Percentiles rank a stretch among this genome's conserved stretches.
Evolutionary conservation across 2,888 invertebrate species (phyloP).

Genomic region (Campoplex nolae): DNA sequence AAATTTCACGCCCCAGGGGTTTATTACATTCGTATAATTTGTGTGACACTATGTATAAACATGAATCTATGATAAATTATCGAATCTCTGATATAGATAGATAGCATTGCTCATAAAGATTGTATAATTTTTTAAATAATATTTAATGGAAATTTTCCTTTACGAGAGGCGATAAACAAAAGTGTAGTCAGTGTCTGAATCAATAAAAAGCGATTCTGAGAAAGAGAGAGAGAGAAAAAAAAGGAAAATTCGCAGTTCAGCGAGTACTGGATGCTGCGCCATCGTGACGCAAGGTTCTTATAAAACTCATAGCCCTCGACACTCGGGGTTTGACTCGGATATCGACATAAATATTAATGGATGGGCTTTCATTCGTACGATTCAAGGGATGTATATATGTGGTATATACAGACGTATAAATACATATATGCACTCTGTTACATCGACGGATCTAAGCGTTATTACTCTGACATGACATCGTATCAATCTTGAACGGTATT

Average conservation of each 20-base stretch:
- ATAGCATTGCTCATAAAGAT: neutral
- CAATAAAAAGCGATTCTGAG: conserved; percentile 61
- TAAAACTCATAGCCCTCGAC: conserved; percentile 69
- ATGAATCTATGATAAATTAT: neutral
- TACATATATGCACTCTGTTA: conserved; percentile 29
- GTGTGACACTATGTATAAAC: neutral
- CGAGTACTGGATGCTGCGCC: conserved; percentile 66
- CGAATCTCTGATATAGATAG: neutral
- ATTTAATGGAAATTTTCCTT: neutral
- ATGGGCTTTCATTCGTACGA: conserved; percentile 65
- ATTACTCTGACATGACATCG: conserved; percentile 37
- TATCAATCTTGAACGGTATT: conserved; percentile 43
- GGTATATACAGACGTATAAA: conserved; percentile 6
- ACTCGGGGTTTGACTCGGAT: conserved; percentile 61
- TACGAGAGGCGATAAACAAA: conserved; percentile 22
- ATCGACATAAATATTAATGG: conserved; percentile 70
- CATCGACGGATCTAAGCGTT: conserved; percentile 46
- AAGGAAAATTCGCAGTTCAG: conserved; percentile 65
- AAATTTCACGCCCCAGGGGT: neutral
- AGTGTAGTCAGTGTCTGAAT: conserved; percentile 35
- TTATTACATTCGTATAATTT: neutral
- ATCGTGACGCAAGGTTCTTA: conserved; percentile 65
- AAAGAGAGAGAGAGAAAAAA: neutral
- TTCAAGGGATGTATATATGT: conserved; percentile 44
- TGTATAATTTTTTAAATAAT: neutral